Percentiles rank a stretch among this genome's conserved stretches.
Evolutionary conservation across 2,888 invertebrate genomes (phyloP).

Genomic region (Deilephila porcellus): DNA sequence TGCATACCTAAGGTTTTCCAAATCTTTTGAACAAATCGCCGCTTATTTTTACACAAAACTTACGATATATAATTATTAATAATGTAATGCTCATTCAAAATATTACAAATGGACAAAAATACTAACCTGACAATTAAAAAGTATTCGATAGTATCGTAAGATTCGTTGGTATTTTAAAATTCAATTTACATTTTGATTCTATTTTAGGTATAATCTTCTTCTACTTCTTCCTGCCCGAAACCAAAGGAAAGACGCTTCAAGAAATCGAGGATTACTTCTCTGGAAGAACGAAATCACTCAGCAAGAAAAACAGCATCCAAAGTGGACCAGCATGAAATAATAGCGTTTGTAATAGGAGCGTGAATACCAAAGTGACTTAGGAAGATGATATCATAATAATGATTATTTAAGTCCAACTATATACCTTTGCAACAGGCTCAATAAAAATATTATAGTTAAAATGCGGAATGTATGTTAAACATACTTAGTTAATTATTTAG

Average conservation of each 20-base stretch:
- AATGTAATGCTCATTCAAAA: no score
- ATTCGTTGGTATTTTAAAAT: no score
- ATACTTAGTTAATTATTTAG: no score
- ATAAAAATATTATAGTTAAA: background rate
- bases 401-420: background rate
- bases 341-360: slow-evolving; percentile 5
- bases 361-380: slow-evolving; percentile 17
- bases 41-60: no score
- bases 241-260: slow-evolving; percentile 87
- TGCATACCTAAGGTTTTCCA: no score
- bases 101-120: no score
- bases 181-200: background rate
- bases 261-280: slow-evolving; percentile 90
- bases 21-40: no score
- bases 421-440: background rate
- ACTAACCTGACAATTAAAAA: no score
- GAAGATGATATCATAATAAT: background rate
- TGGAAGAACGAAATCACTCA: slow-evolving; percentile 84
- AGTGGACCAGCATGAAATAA: slow-evolving; percentile 54
- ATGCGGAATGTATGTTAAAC: background rate
- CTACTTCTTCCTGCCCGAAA: slow-evolving; percentile 87
- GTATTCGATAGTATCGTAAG: no score
- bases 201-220: slow-evolving; percentile 85
- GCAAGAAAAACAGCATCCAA: slow-evolving; percentile 57
- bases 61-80: no score